Base-by-base conservation (phyloP, 2,888 invertebrate species). In the Balanococcus diminutus region DNA sequence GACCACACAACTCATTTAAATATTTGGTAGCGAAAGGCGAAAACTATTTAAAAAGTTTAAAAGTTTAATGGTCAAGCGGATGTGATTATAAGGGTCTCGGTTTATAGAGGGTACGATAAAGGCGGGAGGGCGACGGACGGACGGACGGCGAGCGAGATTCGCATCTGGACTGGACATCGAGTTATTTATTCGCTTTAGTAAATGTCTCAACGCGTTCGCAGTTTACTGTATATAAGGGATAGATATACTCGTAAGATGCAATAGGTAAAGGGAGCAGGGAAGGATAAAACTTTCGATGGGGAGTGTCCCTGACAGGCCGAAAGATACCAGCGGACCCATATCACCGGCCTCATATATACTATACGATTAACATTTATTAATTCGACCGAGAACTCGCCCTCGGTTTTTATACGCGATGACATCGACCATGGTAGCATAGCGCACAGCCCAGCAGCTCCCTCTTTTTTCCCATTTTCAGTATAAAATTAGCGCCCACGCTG, bases 81-180 rank as follows among this genome's bases (percentile, higher is more conserved):
- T 75, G 84, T 84, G 84, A 84, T 84, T 84, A 84, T 84, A 84
- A 67, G 46, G 46, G 46, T 46, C 46, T 46, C 46, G 46, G 46
- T 46, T 46, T 46, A 46, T 11, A n/a, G n/a, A 46, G 46, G 46
- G 46, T 46, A 46, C 46, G 16, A n/a, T 46, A n/a, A n/a, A 46
- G 4, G 46, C 4, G 67, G 67, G 36, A 19, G 25, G 61, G 25
- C 19, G 25, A 1, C 25, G 72, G 11, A n/a, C n/a, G 11, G n/a
- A 16, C 2, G 72, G 5, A 72, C 8, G 32, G 32, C 31, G 22
- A 61, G 84, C 31, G 72, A 31, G 67, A 46, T 32, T 84, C 36
- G 84, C 84, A 84, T 84, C 84, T 84, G 84, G 84, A 84, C 84
- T 46, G 84, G 84, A 84, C 84, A 84, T 84, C 84, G 84, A 84